Base-by-base conservation (phyloP, 1,140 invertebrate genomes). In the Drosophila kikkawai region DNA sequence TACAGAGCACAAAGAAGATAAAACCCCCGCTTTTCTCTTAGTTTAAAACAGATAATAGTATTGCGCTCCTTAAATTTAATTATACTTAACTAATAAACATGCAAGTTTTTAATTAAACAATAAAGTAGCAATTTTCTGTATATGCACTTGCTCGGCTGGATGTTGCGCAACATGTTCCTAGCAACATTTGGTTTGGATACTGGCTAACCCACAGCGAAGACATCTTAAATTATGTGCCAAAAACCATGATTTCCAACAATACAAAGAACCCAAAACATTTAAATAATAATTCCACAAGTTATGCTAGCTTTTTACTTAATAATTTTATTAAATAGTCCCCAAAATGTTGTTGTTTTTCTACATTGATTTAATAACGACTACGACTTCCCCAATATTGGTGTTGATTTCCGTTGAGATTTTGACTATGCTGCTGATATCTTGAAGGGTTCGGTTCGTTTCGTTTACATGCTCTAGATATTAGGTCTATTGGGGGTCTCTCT, bases 261-360 rank as follows among this genome's bases (percentile, higher is more conserved):
- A 26, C 36, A 42, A 12, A 29, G 19, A 15, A 8, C 8, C 26
- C 11, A 26, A 2, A 17, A n/a, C 4, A 22, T 29, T 15, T 3
- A 66, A 70, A 37, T 19, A 34, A 55, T n/a, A 4, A 47, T 44
- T 11, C 15, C 15, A 56, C 19, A 5, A 26, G 19, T 12, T 3
- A 37, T 53, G 19, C 11, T 7, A 39, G 15, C 12, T 36, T 9
- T 67, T 82, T 45, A 66, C 59, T 82, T 82, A 79, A 79, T 82
- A 79, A 57, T 42, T 82, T 82, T 82, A 82, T 82, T 82, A 79
- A 63, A 75, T 75, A 82, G 53, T 75, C 80, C 75, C 73, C 75
- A 77, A 77, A 50, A 56, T 51, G 29, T 55, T 76, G 42, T 68
- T 76, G 55, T 68, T 56, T 76, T 70, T 64, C 80, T 82, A 79